Evolutionary conservation across 2,113 vertebrate genomes (phyloP).

Genomic region (Panthera leo): DNA sequence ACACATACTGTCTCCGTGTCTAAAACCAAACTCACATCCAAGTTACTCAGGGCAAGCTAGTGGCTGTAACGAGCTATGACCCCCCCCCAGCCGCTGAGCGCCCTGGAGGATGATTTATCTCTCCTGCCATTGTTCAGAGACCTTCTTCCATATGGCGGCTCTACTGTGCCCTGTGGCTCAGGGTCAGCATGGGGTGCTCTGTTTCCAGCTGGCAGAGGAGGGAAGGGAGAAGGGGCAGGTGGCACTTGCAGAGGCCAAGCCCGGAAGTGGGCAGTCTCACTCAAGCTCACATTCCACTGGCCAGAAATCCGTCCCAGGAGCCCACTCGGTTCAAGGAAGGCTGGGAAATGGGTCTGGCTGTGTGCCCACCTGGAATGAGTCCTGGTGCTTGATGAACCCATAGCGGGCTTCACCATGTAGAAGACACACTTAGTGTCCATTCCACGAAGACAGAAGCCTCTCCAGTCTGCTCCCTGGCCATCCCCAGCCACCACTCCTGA

Average conservation of each 20-base stretch:
- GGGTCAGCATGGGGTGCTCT: fast-evolving
- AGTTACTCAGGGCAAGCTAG: fast-evolving
- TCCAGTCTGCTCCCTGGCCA: fast-evolving
- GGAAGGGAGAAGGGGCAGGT: neutral
- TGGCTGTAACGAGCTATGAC: fast-evolving
- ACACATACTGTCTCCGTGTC: neutral
- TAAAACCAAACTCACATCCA: neutral
- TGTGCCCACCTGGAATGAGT: neutral
- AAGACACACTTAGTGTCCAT: fast-evolving
- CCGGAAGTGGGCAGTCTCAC: neutral
- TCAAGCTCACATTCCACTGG: neutral
- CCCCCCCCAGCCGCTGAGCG: neutral
- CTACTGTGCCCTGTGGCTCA: neutral
- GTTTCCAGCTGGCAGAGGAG: neutral
- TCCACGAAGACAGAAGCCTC: neutral
- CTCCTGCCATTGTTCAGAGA: neutral
- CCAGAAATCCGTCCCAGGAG: neutral
- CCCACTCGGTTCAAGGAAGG: neutral
- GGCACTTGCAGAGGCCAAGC: too few relatives aligned
- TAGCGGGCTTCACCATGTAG: fast-evolving
- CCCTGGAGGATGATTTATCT: fast-evolving
- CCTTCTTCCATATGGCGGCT: neutral
- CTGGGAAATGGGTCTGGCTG: too few relatives aligned
- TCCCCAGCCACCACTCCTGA: too few relatives aligned
- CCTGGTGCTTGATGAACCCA: neutral